Evolutionary conservation across 2,888 invertebrate species (phyloP), one percentile per base, ranked within the genome.

Genomic region (Diarsia mendica): DNA sequence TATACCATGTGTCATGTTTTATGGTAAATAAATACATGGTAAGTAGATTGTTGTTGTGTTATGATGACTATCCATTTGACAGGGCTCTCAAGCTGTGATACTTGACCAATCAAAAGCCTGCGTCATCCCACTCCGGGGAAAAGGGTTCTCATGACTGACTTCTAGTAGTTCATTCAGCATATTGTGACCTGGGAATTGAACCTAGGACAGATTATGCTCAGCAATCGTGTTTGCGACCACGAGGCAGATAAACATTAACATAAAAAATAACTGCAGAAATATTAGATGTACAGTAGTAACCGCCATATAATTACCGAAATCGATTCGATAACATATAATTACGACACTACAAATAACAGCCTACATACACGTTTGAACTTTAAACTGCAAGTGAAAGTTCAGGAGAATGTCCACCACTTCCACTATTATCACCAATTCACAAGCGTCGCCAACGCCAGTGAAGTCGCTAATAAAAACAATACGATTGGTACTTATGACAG

Each of bases 331-430:
- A 10, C 4, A 44, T 44, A 67, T 53, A 48, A 39, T 60, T 20
- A 9, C n/a, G 8, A 15, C 23, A 63, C 9, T 23, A 20, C 4
- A 2, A 53, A 53, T 61, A 39, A 61, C 44, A 23, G 55, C 18
- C 48, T 18, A 69, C 28, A 13, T n/a, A 15, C 75, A 55, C 18
- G 39, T 53, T 39, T 75, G 69, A 70, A 67, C 79, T 81, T 63
- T 70, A 66, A n/a, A 63, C 55, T 11, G 28, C n/a, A 44, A 48
- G 80, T 71, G 82, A 82, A 82, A 80, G 82, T 71, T 15, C 33
- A 55, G 23, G 82, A 67, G 82, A 67, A 64, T 67, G 77, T 58
- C 46, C 39, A 4, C 55, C 66, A 64, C 53, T 70, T 20, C n/a
- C 55, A 81, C 67, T 67, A 71, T 77, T 67, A 71, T 77, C 70